phyloP scores from a whole-genome alignment of 2,797 vertebrate species.

The Ciconia nigra region DNA sequence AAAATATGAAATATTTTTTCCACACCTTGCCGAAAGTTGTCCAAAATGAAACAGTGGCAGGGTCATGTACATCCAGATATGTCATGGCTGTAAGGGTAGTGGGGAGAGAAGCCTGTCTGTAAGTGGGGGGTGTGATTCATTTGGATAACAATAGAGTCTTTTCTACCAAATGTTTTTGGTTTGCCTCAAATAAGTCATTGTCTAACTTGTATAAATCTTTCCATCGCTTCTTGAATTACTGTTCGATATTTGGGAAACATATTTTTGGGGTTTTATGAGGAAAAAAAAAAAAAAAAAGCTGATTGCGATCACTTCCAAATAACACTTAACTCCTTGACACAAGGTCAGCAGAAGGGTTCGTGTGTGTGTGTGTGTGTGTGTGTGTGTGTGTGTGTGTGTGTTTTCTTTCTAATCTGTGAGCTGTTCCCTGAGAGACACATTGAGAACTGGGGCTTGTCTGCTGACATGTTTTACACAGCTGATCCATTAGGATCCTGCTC shows the following conservation, averaged over 20 bases:
- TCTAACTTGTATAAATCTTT: constrained; percentile 64
- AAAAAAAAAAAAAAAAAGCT: not conserved
- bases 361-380: not conserved
- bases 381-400: not conserved
- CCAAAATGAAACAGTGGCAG: constrained; percentile 43
- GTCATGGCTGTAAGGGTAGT: not conserved
- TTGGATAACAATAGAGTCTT: constrained; percentile 55
- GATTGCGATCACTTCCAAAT: constrained; percentile 51
- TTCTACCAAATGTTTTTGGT: constrained; percentile 63
- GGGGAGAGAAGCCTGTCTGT: constrained; percentile 16
- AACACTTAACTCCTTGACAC: constrained; percentile 72
- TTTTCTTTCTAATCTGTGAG: constrained; percentile 27
- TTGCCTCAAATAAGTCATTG: constrained; percentile 66
- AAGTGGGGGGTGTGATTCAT: constrained; percentile 46
- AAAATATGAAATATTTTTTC: not conserved
- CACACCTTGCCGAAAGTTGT: constrained; percentile 48
- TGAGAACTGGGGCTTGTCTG: constrained; percentile 64
- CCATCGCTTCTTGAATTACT: constrained; percentile 53
- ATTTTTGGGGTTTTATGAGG: not conserved
- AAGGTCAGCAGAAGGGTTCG: constrained; percentile 49
- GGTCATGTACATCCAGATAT: constrained; percentile 18
- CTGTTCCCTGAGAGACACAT: constrained; percentile 45
- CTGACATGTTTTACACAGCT: constrained; percentile 73
- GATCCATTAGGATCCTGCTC: constrained; percentile 44
- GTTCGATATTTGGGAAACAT: constrained; percentile 40